phyloP scores from a whole-genome alignment of 2,888 invertebrate genomes.

The Atherix ibis region DNA sequence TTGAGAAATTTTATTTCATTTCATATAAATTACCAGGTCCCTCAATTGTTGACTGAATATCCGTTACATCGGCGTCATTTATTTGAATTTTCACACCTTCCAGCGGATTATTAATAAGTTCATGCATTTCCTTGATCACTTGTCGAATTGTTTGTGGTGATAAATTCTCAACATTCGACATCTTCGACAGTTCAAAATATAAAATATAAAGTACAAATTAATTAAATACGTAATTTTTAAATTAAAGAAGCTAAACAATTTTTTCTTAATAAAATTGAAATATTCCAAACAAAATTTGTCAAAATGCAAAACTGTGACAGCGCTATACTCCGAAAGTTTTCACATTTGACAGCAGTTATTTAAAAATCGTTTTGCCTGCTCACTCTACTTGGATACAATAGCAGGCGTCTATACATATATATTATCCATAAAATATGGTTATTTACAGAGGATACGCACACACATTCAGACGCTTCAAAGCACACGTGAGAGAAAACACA shows the following conservation, averaged over 20 bases:
- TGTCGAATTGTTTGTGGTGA: constrained; percentile 83
- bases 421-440: too few relatives aligned
- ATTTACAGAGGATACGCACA: too few relatives aligned
- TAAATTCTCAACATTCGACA: constrained; percentile 87
- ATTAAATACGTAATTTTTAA: background rate
- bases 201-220: constrained; percentile 1
- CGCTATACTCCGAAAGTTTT: background rate
- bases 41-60: constrained; percentile 81
- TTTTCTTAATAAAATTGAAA: too few relatives aligned
- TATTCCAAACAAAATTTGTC: background rate
- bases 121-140: constrained; percentile 76
- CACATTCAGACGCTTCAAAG: too few relatives aligned
- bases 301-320: background rate
- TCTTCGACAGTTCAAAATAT: constrained; percentile 29
- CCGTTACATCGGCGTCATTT: constrained; percentile 86
- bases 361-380: too few relatives aligned
- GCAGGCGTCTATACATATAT: too few relatives aligned
- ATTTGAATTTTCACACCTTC: constrained; percentile 82
- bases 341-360: too few relatives aligned
- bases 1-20: too few relatives aligned
- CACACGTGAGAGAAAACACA: too few relatives aligned
- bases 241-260: too few relatives aligned
- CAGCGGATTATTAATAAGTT: constrained; percentile 64
- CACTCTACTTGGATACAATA: too few relatives aligned
- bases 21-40: constrained; percentile 62